Conservation (phyloP, 2,113 vertebrate species). For the Ascaphus truei region DNA sequence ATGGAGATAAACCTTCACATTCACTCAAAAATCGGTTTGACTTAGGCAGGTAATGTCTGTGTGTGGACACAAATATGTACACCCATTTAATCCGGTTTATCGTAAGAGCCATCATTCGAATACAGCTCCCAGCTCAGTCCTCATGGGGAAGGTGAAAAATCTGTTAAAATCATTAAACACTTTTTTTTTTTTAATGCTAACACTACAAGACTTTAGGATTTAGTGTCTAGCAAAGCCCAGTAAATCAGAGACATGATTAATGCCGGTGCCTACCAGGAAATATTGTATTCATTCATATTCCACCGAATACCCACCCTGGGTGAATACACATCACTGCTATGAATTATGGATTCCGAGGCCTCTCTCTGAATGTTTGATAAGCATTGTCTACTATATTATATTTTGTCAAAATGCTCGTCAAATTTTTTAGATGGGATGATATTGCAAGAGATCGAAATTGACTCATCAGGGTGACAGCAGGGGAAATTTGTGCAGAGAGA, state of each 20-base stretch:
- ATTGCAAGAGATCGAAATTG: not conserved
- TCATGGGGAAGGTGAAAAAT: not conserved
- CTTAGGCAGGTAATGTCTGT: too few relatives aligned
- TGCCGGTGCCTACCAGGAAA: not conserved
- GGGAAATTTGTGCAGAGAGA: not conserved
- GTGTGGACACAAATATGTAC: too few relatives aligned
- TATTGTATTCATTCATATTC: slow-evolving; percentile 8
- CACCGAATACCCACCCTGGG: not conserved
- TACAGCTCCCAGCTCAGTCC: not conserved
- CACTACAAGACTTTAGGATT: slow-evolving; percentile 4
- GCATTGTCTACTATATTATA: not conserved
- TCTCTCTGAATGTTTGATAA: slow-evolving; percentile 8
- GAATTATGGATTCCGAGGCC: not conserved
- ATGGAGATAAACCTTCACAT: too few relatives aligned
- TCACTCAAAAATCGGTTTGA: too few relatives aligned
- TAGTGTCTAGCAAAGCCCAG: not conserved
- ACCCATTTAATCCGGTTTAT: too few relatives aligned
- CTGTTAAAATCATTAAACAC: not conserved
- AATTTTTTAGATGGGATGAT: not conserved
- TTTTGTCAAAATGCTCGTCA: not conserved
- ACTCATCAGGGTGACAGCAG: not conserved
- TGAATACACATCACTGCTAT: not conserved
- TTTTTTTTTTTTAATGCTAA: not conserved
- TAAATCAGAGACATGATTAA: slow-evolving; percentile 5
- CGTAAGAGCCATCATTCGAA: not conserved